Evolutionary conservation across 2,797 vertebrate genomes (phyloP).

Genomic region (Glyptemys insculpta): DNA sequence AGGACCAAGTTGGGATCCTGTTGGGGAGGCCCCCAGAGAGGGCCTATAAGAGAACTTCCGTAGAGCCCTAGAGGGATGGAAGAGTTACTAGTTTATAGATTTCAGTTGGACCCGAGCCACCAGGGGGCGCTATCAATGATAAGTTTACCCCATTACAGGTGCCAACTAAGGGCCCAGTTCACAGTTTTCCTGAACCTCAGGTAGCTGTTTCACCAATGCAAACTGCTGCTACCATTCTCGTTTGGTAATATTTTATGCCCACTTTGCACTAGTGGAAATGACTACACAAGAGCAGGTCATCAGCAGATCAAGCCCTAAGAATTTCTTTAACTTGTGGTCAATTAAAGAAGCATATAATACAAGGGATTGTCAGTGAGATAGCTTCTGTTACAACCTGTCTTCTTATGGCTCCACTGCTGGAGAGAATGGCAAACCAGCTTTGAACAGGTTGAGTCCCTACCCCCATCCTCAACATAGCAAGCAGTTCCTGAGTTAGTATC

Average conservation of each 20-base stretch:
- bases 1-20: no score
- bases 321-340: no score
- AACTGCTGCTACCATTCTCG: background rate
- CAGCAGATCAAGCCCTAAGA: no score
- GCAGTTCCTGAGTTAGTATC: background rate
- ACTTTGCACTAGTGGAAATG: background rate
- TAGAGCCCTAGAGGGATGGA: no score
- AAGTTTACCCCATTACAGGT: background rate
- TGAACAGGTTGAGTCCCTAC: background rate
- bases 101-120: no score
- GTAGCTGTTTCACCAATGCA: background rate
- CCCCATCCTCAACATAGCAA: background rate
- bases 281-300: background rate
- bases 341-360: background rate
- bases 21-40: no score
- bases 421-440: background rate
- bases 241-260: background rate
- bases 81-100: no score
- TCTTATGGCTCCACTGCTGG: no score
- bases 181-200: background rate
- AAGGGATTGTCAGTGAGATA: background rate
- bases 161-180: background rate
- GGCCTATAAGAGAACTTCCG: no score
- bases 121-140: no score
- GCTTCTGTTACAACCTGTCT: no score